Percentiles rank a stretch among this genome's conserved stretches.
These are phyloP conservation scores for Acromyrmex echinatior DNA, from an alignment of 1,140 invertebrate genomes.

Conservation along the genomic window DNA sequence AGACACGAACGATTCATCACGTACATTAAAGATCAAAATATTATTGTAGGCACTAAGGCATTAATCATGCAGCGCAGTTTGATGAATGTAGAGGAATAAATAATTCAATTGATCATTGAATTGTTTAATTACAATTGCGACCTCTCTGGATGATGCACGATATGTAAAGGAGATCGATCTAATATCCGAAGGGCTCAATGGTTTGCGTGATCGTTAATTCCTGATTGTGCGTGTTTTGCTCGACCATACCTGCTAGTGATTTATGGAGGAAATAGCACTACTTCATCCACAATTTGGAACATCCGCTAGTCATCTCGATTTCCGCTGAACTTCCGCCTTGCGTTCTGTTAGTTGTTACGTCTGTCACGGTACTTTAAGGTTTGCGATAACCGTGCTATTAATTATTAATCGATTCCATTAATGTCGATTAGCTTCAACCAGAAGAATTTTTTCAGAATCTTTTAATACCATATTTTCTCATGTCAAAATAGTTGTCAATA, in stretches of 20 bases:
- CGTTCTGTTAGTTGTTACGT: constrained; percentile 31
- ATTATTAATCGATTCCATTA: constrained; percentile 20
- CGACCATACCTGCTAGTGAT: constrained; percentile 57
- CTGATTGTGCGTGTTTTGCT: constrained; percentile 69
- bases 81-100: not conserved
- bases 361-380: constrained; percentile 25
- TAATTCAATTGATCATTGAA: not conserved
- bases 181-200: constrained; percentile 41
- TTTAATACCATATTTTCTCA: too few species aligned
- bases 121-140: not conserved
- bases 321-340: constrained; percentile 30
- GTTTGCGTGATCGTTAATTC: constrained; percentile 79
- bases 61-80: too few species aligned
- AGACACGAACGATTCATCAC: too few species aligned
- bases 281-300: constrained; percentile 54
- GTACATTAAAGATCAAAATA: too few species aligned
- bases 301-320: constrained; percentile 55
- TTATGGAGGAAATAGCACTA: constrained; percentile 59
- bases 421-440: not conserved
- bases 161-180: constrained; percentile 3
- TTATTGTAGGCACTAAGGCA: too few species aligned
- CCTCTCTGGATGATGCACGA: not conserved
- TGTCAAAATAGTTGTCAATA: too few species aligned
- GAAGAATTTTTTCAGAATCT: too few species aligned
- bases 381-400: not conserved